These are phyloP conservation scores for Dasysyrphus albostriatus DNA, from an alignment of 2,888 invertebrate species.

Conservation along the genomic window DNA sequence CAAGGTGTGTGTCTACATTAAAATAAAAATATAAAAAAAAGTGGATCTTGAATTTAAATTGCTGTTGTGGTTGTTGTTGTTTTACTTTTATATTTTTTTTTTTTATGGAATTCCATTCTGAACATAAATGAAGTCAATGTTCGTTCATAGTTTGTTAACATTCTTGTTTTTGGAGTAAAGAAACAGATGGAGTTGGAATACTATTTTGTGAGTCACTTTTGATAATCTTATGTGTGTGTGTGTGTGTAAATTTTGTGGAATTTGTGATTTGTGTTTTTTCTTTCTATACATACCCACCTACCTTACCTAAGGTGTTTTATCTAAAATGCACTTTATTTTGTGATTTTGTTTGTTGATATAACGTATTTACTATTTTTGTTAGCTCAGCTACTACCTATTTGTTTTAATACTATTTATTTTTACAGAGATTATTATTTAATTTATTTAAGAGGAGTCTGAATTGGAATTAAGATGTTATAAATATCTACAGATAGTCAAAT, in stretches of 20 bases:
- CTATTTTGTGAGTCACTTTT: slow-evolving; percentile 26
- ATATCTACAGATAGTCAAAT: neutral
- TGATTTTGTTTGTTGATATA: slow-evolving; percentile 15
- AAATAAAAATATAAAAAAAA: slow-evolving; percentile 10
- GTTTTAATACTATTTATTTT: neutral
- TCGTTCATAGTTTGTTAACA: slow-evolving; percentile 53
- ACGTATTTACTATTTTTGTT: neutral
- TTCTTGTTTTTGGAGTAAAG: slow-evolving; percentile 42
- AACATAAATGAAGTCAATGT: slow-evolving; percentile 43
- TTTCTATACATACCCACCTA: too few relatives aligned
- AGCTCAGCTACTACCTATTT: neutral
- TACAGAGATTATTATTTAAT: neutral
- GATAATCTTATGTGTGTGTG: slow-evolving; percentile 4
- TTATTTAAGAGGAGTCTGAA: neutral
- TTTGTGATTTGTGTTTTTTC: neutral
- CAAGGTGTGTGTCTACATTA: slow-evolving; percentile 48
- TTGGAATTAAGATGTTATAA: neutral
- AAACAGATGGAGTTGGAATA: slow-evolving; percentile 8
- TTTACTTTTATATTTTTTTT: neutral
- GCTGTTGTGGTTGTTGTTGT: neutral
- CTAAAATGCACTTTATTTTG: slow-evolving; percentile 12
- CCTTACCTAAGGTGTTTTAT: neutral
- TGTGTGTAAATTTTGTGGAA: neutral
- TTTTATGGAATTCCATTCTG: slow-evolving; percentile 20
- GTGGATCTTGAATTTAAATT: slow-evolving; percentile 41